These are phyloP conservation scores for Alouatta palliata DNA, from an alignment of 2,113 vertebrate species.

Conservation along the genomic window DNA sequence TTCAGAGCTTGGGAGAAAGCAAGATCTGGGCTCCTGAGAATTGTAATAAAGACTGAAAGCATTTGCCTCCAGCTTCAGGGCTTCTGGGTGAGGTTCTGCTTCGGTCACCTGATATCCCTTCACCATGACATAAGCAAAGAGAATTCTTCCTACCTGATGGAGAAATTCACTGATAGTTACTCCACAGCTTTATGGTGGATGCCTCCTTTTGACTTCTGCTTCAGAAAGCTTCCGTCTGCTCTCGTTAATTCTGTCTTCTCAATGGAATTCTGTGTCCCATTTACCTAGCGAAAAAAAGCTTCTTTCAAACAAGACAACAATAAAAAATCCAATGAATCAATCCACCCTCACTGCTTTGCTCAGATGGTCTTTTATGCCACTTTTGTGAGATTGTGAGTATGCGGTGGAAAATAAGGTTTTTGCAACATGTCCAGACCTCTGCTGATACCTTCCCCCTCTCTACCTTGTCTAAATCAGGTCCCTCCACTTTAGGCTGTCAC, in stretches of 20 bases:
- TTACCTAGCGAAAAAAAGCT: neutral
- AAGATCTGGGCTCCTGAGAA: constrained; percentile 44
- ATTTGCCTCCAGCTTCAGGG: neutral
- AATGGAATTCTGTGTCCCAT: neutral
- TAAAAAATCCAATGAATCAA: neutral
- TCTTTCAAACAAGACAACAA: neutral
- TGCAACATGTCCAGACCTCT: neutral
- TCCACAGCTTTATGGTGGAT: accelerated
- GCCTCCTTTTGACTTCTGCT: neutral
- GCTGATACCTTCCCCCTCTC: accelerated
- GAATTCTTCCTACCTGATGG: neutral
- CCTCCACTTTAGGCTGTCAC: accelerated
- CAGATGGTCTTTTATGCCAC: accelerated
- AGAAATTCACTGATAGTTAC: neutral
- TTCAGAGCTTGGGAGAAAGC: constrained; percentile 33
- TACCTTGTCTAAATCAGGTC: neutral
- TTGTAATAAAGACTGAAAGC: neutral
- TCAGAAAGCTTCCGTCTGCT: neutral
- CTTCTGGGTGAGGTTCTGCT: neutral
- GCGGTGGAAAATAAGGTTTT: neutral
- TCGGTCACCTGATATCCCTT: neutral
- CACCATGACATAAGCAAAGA: neutral
- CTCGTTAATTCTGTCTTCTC: neutral
- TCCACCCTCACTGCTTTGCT: neutral
- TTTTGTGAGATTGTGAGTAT: neutral